phyloP scores from a whole-genome alignment of 2,797 vertebrate genomes.

The Hydrophis major region DNA sequence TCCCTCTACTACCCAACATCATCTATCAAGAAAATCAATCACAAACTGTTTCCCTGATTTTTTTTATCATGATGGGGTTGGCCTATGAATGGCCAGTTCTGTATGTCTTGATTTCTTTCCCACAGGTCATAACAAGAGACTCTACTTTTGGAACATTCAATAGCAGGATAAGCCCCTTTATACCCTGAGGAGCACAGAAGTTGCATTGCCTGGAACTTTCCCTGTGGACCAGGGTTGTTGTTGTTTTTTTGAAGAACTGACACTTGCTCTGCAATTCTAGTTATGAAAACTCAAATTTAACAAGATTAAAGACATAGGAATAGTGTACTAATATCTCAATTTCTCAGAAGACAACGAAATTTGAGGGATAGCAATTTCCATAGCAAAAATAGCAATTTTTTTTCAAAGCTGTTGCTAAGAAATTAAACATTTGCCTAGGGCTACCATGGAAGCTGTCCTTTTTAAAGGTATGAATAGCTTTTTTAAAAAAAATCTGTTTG shows the following conservation, averaged over 20 bases:
- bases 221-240: neutral
- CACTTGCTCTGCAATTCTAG: neutral
- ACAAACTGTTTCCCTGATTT: neutral
- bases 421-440: neutral
- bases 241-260: neutral
- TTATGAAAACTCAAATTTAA: neutral
- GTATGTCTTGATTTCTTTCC: neutral
- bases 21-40: neutral
- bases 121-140: neutral
- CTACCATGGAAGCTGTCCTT: neutral
- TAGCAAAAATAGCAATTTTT: neutral
- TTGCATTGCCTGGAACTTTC: neutral
- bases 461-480: neutral
- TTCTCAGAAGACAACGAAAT: neutral
- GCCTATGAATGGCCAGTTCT: neutral
- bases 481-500: neutral
- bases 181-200: neutral
- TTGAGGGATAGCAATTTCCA: neutral
- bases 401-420: neutral
- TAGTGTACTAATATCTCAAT: neutral
- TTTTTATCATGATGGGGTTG: neutral
- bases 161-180: neutral
- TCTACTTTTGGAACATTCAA: neutral
- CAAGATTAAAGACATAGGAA: neutral
- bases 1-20: neutral